phyloP scores from a whole-genome alignment of 2,888 invertebrate species.

The Ceramica pisi region DNA sequence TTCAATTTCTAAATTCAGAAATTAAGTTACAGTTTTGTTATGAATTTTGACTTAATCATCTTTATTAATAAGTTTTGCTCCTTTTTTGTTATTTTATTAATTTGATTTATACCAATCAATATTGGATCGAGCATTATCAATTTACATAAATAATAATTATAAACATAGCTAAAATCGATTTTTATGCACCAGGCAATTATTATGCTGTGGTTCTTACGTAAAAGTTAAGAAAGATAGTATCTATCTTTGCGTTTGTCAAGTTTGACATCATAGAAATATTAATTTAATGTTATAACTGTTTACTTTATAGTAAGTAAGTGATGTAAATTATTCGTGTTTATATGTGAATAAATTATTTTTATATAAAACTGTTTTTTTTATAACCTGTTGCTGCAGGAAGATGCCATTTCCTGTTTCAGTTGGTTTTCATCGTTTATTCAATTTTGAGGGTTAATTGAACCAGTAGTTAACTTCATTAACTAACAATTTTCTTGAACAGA shows the following conservation, averaged over 20 bases:
- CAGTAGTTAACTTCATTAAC: too few species aligned
- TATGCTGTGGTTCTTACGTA: constrained; percentile 11
- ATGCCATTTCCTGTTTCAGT: too few species aligned
- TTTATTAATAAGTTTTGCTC: background rate
- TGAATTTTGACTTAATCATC: background rate
- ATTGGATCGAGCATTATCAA: background rate
- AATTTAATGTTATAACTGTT: constrained; percentile 30
- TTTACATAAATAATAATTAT: too few species aligned
- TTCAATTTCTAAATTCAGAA: background rate
- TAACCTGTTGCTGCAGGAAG: background rate
- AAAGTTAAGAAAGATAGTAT: constrained; percentile 62
- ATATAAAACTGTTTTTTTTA: background rate
- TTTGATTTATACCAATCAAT: background rate
- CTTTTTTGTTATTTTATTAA: too few species aligned
- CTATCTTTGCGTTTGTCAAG: constrained; percentile 66
- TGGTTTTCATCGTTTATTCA: too few species aligned
- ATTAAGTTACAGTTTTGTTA: too few species aligned
- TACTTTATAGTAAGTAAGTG: constrained; percentile 36
- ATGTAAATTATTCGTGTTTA: constrained; percentile 64
- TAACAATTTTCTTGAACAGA: too few species aligned
- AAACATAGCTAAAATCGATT: background rate
- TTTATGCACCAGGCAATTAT: background rate
- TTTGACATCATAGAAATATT: constrained; percentile 53
- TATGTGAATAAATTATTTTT: constrained; percentile 53
- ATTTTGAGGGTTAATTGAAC: too few species aligned